Evolutionary conservation across 2,113 vertebrate genomes (phyloP).

Genomic region (Nibea coibor): DNA sequence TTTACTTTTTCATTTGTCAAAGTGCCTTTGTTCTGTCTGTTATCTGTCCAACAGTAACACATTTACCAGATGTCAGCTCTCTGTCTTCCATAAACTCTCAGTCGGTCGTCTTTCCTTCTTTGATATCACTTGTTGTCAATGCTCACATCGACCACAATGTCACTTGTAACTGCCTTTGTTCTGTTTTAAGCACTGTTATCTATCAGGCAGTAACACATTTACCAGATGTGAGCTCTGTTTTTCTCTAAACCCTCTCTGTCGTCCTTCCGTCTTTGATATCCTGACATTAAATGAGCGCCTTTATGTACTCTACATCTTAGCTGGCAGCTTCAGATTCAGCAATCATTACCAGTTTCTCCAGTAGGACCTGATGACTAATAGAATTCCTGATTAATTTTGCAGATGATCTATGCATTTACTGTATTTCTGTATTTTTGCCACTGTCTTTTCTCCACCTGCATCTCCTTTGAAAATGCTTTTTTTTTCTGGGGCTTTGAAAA

Average conservation of each 20-base stretch:
- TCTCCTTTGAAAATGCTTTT: too few relatives aligned
- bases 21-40: neutral
- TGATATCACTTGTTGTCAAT: neutral
- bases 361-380: neutral
- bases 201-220: too few relatives aligned
- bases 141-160: neutral
- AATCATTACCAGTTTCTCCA: neutral
- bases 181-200: too few relatives aligned
- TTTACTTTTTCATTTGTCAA: neutral
- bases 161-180: too few relatives aligned
- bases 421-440: too few relatives aligned
- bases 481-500: too few relatives aligned
- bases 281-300: conserved; percentile 1
- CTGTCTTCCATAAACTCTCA: neutral
- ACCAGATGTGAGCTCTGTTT: too few relatives aligned
- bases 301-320: neutral
- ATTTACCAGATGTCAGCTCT: conserved; percentile 15
- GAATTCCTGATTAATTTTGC: neutral
- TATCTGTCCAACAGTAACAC: conserved; percentile 17
- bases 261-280: neutral
- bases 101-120: neutral
- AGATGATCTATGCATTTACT: neutral
- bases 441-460: too few relatives aligned
- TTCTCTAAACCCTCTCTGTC: too few relatives aligned
- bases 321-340: neutral